Evolutionary conservation across 2,113 vertebrate species (phyloP), one percentile per base, ranked within the genome.

Genomic region (Anolis sagrei): DNA sequence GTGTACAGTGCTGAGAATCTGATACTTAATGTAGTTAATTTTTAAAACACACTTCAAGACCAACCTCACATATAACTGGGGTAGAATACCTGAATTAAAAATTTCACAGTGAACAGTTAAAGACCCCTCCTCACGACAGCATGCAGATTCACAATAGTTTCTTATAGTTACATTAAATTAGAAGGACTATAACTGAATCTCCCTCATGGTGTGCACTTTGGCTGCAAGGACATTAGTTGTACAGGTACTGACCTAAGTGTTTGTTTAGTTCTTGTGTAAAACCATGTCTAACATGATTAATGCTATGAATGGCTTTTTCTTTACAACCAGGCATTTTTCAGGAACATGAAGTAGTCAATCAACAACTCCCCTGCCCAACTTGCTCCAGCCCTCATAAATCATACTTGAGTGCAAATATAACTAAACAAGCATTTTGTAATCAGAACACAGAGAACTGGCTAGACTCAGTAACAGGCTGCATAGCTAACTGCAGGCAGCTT

Each of bases 221-320:
- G 44, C 21, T 62, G 7, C 4, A 29, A 54, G 62, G 25, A 29
- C 44, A 77, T 69, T 36, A 54, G 8, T 70, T 85, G 61, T 39
- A n/a, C 14, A 58, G 48, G 32, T 70, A 76, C 25, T 32, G 48
- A 34, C 13, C 54, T 34, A 84, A 76, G n/a, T 78, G 48, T 85
- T 78, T 85, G 75, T 85, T 85, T 85, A 69, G 62, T 85, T 1
- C 64, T 78, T 4, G 75, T 78, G 27, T 51, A 84, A 84, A 78
- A 78, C 49, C 64, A 85, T 78, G 83, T 77, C 83, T 78, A 54
- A 54, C 58, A 85, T 85, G 83, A 85, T 85, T 85, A 77, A 85
- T 85, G 64, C 48, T 58, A 16, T 69, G 66, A 48, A 68, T 78
- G 25, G 66, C 48, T 54, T 78, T 70, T 9, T 32, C 75, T 36